Percentiles rank a stretch among this genome's conserved stretches.
Conservation (phyloP, 2,888 invertebrate species). For the Slavum lentiscoides region DNA sequence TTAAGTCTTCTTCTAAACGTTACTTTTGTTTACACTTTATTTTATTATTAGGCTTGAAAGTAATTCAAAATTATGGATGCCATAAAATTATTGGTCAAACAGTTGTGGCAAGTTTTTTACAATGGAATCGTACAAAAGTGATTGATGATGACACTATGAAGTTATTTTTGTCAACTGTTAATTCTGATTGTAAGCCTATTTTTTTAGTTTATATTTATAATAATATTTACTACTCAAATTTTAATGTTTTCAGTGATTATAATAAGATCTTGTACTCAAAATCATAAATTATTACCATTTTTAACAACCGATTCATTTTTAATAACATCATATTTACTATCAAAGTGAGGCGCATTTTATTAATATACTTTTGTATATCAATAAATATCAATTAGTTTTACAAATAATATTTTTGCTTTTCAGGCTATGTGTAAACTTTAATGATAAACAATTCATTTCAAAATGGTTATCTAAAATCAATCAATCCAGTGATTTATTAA, state of each 20-base stretch:
- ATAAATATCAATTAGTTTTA: not conserved
- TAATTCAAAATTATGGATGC: conserved; percentile 39
- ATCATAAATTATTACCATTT: conserved; percentile 18
- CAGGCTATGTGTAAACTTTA: conserved; percentile 34
- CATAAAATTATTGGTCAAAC: conserved; percentile 40
- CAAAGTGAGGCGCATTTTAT: conserved; percentile 10
- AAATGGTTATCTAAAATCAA: conserved; percentile 42
- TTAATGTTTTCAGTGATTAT: conserved; percentile 4
- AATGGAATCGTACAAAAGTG: conserved; percentile 39
- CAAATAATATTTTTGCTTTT: conserved; percentile 10
- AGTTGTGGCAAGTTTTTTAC: conserved; percentile 28
- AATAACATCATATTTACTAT: conserved; percentile 7
- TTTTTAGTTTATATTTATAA: not conserved
- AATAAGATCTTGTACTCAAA: conserved; percentile 9
- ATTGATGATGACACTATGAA: conserved; percentile 7
- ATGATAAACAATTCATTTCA: conserved; percentile 8
- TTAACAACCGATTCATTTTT: conserved; percentile 29
- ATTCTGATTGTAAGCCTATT: conserved; percentile 10
- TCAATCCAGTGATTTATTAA: conserved; percentile 10
- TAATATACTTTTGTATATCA: not conserved
- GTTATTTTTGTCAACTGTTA: conserved; percentile 5
- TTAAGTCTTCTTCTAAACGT: not conserved
- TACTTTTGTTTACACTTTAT: not conserved
- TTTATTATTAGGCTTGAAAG: conserved; percentile 15
- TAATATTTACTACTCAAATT: not conserved